phyloP scores from a whole-genome alignment of 2,888 invertebrate genomes.

The Salpingus planirostris region DNA sequence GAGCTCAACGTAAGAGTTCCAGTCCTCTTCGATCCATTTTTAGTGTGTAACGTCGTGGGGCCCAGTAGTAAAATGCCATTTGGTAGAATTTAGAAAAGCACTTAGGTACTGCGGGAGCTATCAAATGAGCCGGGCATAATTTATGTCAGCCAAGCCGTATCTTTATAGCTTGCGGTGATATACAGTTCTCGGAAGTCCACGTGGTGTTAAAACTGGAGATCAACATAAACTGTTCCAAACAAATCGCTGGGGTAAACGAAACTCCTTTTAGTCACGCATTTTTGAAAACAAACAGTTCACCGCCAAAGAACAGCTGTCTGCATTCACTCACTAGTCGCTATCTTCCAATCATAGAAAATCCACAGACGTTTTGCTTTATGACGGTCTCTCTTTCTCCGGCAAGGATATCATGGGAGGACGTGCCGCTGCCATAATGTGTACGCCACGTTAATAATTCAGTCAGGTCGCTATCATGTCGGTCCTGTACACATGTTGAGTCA shows the following conservation, averaged over 20 bases:
- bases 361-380: conserved; percentile 3
- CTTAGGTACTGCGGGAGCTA: conserved; percentile 31
- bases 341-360: conserved; percentile 4
- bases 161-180: conserved; percentile 35
- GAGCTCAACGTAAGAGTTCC: too few species aligned
- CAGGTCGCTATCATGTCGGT: conserved; percentile 32
- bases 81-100: conserved; percentile 38
- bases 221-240: conserved; percentile 35
- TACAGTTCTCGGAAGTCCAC: conserved; percentile 38
- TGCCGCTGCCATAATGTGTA: conserved; percentile 23
- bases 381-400: too few species aligned
- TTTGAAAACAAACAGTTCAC: conserved; percentile 32
- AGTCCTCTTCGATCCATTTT: too few species aligned
- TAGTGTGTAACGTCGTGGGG: too few species aligned
- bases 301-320: conserved; percentile 28
- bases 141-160: conserved; percentile 38
- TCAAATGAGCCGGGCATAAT: conserved; percentile 35
- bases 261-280: conserved; percentile 37
- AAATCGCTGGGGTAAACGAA: conserved; percentile 32
- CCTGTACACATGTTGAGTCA: conserved; percentile 38
- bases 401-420: conserved; percentile 7
- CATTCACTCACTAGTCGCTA: conserved; percentile 18
- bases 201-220: conserved; percentile 37
- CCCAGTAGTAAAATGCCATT: too few species aligned
- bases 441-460: conserved; percentile 31